Evolutionary conservation across 2,888 invertebrate genomes (phyloP).

Genomic region (Caenorhabditis wallacei): DNA sequence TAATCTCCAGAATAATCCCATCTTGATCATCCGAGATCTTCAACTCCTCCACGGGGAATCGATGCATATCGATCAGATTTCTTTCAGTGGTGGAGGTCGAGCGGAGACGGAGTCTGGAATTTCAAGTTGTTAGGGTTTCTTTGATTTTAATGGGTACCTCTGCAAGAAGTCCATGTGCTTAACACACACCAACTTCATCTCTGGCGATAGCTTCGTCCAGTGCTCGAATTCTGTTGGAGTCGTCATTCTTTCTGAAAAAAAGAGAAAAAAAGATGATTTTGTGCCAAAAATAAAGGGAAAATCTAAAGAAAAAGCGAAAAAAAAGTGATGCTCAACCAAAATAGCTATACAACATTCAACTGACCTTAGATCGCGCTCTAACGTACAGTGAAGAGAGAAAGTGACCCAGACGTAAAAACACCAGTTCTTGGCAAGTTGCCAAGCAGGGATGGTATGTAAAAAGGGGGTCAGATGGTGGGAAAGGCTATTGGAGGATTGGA

Average conservation of each 20-base stretch:
- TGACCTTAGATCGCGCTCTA: too few species aligned
- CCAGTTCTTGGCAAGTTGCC: too few species aligned
- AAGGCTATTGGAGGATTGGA: too few species aligned
- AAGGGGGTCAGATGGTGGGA: too few species aligned
- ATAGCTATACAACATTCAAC: too few species aligned
- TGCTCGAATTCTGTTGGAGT: not conserved
- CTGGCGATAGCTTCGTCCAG: not conserved
- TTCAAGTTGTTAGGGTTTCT: not conserved
- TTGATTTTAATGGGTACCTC: not conserved
- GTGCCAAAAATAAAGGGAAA: too few species aligned
- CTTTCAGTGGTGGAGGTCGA: not conserved
- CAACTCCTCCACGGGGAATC: not conserved
- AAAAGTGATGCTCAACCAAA: too few species aligned
- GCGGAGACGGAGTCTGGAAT: not conserved
- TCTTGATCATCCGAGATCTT: not conserved
- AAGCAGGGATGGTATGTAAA: too few species aligned
- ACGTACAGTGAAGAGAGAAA: too few species aligned
- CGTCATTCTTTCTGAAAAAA: not conserved
- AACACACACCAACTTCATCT: not conserved
- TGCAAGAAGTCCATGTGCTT: not conserved
- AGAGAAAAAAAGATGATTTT: too few species aligned
- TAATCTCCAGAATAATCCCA: not conserved
- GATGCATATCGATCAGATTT: not conserved
- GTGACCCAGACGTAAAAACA: too few species aligned
- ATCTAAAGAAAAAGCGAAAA: too few species aligned